Conservation (phyloP, 2,888 invertebrate genomes). For the Agriopis leucophaearia region DNA sequence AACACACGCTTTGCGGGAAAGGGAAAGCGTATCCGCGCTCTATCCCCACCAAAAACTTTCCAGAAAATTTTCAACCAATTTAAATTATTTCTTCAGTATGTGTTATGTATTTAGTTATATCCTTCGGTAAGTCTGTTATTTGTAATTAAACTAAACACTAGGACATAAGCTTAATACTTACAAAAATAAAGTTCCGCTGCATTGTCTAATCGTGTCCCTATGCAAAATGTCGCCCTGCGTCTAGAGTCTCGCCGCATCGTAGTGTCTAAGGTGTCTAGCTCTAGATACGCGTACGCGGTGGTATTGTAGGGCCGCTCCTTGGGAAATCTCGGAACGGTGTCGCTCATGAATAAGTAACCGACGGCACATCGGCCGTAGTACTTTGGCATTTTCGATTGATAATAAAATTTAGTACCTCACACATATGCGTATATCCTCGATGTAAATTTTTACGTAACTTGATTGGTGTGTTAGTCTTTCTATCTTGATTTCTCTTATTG, state of each 20-base stretch:
- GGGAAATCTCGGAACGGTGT: slow-evolving; percentile 66
- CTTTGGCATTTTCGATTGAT: slow-evolving; percentile 15
- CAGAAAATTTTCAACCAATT: too few species aligned
- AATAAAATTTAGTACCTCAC: slow-evolving; percentile 20
- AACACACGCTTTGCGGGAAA: too few species aligned
- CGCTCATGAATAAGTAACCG: slow-evolving; percentile 58
- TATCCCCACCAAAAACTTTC: too few species aligned
- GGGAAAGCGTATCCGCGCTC: too few species aligned
- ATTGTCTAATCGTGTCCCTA: not conserved
- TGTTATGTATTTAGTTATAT: too few species aligned
- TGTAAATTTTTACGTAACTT: slow-evolving; percentile 9
- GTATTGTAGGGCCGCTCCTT: slow-evolving; percentile 56
- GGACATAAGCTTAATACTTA: too few species aligned
- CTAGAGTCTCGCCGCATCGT: not conserved
- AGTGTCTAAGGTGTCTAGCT: not conserved
- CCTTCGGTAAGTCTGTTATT: too few species aligned
- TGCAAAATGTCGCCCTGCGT: not conserved
- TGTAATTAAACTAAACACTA: too few species aligned
- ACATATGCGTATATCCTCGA: slow-evolving; percentile 4
- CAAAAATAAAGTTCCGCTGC: not conserved
- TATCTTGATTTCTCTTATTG: slow-evolving; percentile 28
- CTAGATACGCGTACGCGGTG: slow-evolving; percentile 41
- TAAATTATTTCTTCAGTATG: too few species aligned
- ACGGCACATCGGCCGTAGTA: slow-evolving; percentile 33
- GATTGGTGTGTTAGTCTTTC: not conserved